Base-by-base conservation (phyloP, 2,113 vertebrate species). In the Leptobrachium leishanense region DNA sequence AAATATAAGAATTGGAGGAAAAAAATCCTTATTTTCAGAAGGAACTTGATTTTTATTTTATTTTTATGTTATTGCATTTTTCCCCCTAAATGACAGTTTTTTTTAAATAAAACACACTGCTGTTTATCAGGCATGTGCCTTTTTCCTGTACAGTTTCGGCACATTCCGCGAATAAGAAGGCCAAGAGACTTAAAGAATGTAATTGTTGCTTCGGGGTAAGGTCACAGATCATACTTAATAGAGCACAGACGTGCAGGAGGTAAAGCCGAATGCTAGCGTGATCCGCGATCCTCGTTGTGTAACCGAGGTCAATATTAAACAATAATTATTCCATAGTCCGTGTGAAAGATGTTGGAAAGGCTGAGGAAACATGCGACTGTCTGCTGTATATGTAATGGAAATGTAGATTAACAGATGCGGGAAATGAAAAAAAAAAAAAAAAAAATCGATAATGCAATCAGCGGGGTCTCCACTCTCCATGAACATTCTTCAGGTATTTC, bases 391-490 rank as follows among this genome's bases (percentile, higher is more conserved):
- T 79, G 72, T 57, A 79, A 66, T 41, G 2, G 69, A 79, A 70
- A 73, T 79, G 64, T 68, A 73, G 77, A 80, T 80, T 68, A 73
- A 67, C 57, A 78, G 64, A 72, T 44, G 39, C 13, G 41, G 77
- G 64, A 57, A 62, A 80, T 54, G 71, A 55, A 43, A 44, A 50
- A 50, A 50, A 50, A 46, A 46, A 46, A 8, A 62, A 62, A 3
- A 31, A 46, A 46, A 80, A 80, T 80, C 70, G 72, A 80, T 74
- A 80, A 68, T 62, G 71, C 63, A 80, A 74, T 80, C 71, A 80
- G 54, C 54, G 15, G 71, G 70, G 71, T 43, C 69, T 74, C 74
- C 71, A 74, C 66, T 43, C 69, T 74, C 74, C 71, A 74, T 68
- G 50, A 68, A 80, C 63, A 62, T n/a, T 74, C 72, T 67, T 59